Conservation (phyloP, 2,888 invertebrate species). For the Pandemis corylana region DNA sequence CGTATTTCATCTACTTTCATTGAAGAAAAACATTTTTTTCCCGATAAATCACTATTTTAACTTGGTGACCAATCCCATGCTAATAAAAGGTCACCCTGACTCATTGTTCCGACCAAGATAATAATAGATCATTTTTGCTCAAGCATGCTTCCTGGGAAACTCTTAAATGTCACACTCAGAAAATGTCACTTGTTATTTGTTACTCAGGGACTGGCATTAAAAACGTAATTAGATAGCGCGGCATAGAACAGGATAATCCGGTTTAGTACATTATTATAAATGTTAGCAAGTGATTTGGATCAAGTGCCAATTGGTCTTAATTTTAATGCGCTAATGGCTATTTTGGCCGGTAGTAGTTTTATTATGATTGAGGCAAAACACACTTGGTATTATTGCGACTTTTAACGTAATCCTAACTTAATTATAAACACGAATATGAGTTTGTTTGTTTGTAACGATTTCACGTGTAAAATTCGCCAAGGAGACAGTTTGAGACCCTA, state of each 20-base stretch:
- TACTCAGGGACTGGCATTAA: constrained; percentile 37
- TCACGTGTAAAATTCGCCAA: too few species aligned
- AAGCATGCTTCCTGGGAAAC: neutral
- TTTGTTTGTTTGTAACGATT: too few species aligned
- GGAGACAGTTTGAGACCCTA: too few species aligned
- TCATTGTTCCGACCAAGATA: neutral
- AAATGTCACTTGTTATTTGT: constrained; percentile 31
- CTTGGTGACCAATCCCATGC: too few species aligned
- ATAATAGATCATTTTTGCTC: neutral
- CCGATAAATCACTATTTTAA: too few species aligned
- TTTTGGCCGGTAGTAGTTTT: neutral
- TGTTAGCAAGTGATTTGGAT: constrained; percentile 38
- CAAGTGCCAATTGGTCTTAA: constrained; percentile 13
- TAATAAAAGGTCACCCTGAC: too few species aligned
- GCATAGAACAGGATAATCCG: constrained; percentile 22
- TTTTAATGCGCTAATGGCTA: neutral
- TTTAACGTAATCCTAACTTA: too few species aligned
- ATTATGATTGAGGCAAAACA: too few species aligned
- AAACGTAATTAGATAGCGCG: constrained; percentile 14
- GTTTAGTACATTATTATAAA: constrained; percentile 34
- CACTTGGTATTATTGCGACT: too few species aligned
- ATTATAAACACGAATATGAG: too few species aligned
- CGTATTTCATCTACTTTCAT: too few species aligned
- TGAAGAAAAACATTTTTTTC: too few species aligned
- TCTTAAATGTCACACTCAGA: constrained; percentile 19